A percentile compares a stretch with the other conserved stretches of the same genome.
phyloP scores from a whole-genome alignment of 2,797 vertebrate species.

The Trichosurus vulpecula region DNA sequence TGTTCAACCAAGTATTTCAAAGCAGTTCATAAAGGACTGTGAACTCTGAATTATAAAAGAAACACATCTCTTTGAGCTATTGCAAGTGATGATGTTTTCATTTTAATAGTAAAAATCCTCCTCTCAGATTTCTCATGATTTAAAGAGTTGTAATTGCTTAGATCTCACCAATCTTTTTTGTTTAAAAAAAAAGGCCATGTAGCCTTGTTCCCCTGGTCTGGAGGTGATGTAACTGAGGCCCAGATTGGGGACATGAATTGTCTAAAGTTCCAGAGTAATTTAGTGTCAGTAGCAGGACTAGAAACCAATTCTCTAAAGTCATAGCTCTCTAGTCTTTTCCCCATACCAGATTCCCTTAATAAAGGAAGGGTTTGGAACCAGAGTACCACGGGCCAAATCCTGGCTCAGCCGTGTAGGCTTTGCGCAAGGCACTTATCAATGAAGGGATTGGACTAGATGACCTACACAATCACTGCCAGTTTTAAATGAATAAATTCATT shows the following conservation, averaged over 20 bases:
- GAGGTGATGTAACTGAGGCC: background rate
- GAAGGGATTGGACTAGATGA: background rate
- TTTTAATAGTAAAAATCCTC: background rate
- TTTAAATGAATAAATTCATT: background rate
- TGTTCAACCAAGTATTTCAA: background rate
- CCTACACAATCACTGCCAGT: rapidly evolving
- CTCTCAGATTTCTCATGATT: background rate
- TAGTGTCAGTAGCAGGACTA: background rate
- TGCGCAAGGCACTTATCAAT: background rate
- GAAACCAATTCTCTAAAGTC: background rate
- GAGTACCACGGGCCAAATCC: background rate
- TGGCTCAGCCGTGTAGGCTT: background rate
- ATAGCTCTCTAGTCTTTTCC: background rate
- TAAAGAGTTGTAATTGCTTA: background rate
- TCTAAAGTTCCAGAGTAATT: background rate
- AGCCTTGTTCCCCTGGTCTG: background rate
- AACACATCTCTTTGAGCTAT: background rate
- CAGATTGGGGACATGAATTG: rapidly evolving
- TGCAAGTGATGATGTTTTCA: background rate
- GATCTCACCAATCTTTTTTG: background rate
- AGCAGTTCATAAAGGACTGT: background rate
- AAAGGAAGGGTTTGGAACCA: background rate
- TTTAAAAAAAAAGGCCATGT: background rate
- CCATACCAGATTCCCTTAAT: background rate
- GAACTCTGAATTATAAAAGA: background rate